Percentiles rank a stretch among this genome's conserved stretches.
phyloP scores from a whole-genome alignment of 2,113 vertebrate species.

The Alethe diademata region DNA sequence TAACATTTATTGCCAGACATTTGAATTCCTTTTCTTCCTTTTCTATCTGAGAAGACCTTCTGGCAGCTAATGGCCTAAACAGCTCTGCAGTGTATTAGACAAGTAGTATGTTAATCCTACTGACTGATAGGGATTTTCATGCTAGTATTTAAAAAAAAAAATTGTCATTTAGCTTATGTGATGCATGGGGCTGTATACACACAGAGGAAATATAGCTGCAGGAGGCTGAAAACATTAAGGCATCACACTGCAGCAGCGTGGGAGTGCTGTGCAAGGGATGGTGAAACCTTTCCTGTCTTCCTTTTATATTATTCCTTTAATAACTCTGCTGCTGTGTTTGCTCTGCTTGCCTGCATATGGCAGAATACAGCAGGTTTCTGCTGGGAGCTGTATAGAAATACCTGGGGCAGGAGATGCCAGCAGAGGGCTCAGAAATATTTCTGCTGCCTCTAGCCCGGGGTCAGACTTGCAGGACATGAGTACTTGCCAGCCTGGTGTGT shows the following conservation, averaged over 20 bases:
- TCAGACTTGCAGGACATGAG: neutral
- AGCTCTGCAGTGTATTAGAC: neutral
- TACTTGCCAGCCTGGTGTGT: fast-evolving
- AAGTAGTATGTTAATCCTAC: neutral
- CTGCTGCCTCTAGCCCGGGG: neutral
- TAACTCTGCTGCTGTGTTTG: neutral
- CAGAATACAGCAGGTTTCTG: neutral
- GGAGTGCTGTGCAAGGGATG: neutral
- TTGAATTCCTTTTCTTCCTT: neutral
- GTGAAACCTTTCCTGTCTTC: neutral
- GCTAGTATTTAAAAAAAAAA: neutral
- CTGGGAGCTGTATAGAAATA: neutral
- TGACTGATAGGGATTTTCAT: neutral
- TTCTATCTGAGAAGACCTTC: neutral
- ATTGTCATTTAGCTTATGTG: neutral
- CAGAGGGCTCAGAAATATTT: neutral
- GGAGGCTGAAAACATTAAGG: neutral
- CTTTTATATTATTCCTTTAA: neutral
- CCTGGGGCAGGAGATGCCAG: neutral
- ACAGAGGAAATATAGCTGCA: neutral
- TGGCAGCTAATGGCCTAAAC: neutral
- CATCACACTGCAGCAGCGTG: neutral
- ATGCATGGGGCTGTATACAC: fast-evolving
- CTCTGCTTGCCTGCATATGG: neutral
- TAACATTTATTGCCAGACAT: neutral